Conservation (phyloP, 2,888 invertebrate genomes). For the Lasioglossum marginatum region DNA sequence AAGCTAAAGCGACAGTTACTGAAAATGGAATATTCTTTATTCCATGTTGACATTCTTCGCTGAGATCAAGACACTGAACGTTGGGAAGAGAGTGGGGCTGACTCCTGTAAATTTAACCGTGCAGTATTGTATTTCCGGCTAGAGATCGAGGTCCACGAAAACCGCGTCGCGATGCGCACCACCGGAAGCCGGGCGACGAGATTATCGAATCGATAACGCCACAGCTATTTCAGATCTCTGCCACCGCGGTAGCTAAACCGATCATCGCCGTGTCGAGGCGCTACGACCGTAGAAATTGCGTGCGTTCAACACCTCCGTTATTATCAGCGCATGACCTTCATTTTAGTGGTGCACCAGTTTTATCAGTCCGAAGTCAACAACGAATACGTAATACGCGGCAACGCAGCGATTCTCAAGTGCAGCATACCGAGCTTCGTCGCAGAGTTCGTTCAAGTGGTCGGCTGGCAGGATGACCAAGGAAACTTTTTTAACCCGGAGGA, state of each 20-base stretch:
- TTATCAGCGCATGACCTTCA: constrained; percentile 43
- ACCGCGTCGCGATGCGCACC: constrained; percentile 13
- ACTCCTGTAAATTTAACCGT: neutral
- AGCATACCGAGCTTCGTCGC: constrained; percentile 96
- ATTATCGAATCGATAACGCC: constrained; percentile 33
- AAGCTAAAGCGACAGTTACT: neutral
- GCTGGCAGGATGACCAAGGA: constrained; percentile 88
- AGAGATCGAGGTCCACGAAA: neutral
- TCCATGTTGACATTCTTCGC: neutral
- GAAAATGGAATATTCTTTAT: neutral
- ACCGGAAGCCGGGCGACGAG: neutral
- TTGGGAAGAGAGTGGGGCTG: no score
- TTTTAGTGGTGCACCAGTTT: constrained; percentile 94
- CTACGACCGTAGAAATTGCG: neutral
- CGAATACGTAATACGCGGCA: constrained; percentile 95
- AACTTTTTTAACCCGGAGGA: constrained; percentile 83
- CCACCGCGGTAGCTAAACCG: neutral
- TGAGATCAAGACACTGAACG: neutral
- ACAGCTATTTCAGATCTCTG: constrained; percentile 24
- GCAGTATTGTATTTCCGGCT: neutral
- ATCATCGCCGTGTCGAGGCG: neutral
- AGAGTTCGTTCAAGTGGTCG: constrained; percentile 95
- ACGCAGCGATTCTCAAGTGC: constrained; percentile 94
- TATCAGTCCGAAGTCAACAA: constrained; percentile 96
- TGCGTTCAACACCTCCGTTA: constrained; percentile 7